Evolutionary conservation across 2,888 invertebrate species (phyloP).

Genomic region (Aricia artaxerxes): DNA sequence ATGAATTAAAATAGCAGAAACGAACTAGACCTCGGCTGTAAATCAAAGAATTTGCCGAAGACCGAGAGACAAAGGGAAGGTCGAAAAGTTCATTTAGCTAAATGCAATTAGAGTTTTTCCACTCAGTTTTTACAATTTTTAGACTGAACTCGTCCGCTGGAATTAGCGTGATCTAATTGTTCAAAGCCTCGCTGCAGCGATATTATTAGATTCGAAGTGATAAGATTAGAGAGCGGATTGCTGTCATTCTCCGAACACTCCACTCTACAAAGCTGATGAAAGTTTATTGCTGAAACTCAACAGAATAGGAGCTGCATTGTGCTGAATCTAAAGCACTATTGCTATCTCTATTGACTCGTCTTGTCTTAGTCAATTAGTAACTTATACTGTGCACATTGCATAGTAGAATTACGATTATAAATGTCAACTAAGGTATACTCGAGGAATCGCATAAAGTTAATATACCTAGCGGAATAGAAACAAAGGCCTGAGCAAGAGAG

Average conservation of each 20-base stretch:
- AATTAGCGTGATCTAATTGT: constrained; percentile 7
- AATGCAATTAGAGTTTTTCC: constrained; percentile 18
- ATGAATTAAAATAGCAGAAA: background rate
- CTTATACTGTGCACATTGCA: too few relatives aligned
- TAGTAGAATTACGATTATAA: too few relatives aligned
- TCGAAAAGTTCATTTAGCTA: background rate
- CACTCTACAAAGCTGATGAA: constrained; percentile 3
- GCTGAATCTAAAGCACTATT: background rate
- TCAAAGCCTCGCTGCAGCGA: background rate
- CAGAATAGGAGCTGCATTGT: background rate
- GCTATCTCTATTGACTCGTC: background rate
- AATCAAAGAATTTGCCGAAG: background rate
- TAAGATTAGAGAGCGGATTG: constrained; percentile 4
- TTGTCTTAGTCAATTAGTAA: background rate
- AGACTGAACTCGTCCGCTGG: background rate
- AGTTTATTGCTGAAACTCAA: constrained; percentile 6
- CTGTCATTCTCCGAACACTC: background rate
- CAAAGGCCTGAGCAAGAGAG: too few relatives aligned
- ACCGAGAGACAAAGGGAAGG: background rate
- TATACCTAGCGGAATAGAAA: too few relatives aligned
- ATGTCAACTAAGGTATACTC: too few relatives aligned
- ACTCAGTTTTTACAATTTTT: constrained; percentile 3
- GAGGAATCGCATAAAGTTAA: too few relatives aligned
- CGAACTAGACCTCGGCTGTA: background rate
- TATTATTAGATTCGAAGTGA: constrained; percentile 9